These are phyloP conservation scores for Dasysyrphus albostriatus DNA, from an alignment of 2,888 invertebrate species.

Conservation along the genomic window DNA sequence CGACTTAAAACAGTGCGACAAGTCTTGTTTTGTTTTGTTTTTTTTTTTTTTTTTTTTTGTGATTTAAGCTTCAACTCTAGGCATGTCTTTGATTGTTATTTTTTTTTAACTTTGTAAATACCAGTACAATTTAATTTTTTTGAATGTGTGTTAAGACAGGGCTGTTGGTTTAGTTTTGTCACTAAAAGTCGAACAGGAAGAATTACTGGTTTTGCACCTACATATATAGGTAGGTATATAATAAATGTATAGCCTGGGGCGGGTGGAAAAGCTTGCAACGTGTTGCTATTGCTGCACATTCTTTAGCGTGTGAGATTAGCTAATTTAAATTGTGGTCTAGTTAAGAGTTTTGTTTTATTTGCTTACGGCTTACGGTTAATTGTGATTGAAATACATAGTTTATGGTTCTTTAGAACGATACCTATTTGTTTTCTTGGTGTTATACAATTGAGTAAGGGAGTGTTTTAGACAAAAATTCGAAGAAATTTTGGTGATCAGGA, in stretches of 20 bases:
- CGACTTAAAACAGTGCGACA: slow-evolving; percentile 66
- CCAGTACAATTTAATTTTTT: slow-evolving; percentile 9
- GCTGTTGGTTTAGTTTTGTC: slow-evolving; percentile 46
- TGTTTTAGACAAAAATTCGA: no score
- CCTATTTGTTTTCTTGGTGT: no score
- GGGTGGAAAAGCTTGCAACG: slow-evolving; percentile 5
- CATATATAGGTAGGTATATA: not conserved
- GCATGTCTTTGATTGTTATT: slow-evolving; percentile 50
- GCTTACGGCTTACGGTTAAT: not conserved
- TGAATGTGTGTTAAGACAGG: slow-evolving; percentile 30
- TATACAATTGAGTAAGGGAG: not conserved
- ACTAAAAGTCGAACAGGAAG: slow-evolving; percentile 62
- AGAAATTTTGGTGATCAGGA: no score
- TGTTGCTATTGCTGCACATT: not conserved
- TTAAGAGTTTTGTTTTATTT: not conserved
- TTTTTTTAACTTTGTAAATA: slow-evolving; percentile 23
- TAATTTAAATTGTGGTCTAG: slow-evolving; percentile 16
- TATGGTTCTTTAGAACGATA: not conserved
- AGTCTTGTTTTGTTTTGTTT: slow-evolving; percentile 44
- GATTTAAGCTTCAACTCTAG: slow-evolving; percentile 6
- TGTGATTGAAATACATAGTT: no score
- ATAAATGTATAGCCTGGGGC: slow-evolving; percentile 35
- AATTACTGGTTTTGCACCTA: slow-evolving; percentile 60
- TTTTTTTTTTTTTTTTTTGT: slow-evolving; percentile 11
- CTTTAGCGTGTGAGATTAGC: not conserved